Evolutionary conservation across 92 coral and sea anemone genomes (phyloP).

Genomic region (Palythoa heliodiscus): DNA sequence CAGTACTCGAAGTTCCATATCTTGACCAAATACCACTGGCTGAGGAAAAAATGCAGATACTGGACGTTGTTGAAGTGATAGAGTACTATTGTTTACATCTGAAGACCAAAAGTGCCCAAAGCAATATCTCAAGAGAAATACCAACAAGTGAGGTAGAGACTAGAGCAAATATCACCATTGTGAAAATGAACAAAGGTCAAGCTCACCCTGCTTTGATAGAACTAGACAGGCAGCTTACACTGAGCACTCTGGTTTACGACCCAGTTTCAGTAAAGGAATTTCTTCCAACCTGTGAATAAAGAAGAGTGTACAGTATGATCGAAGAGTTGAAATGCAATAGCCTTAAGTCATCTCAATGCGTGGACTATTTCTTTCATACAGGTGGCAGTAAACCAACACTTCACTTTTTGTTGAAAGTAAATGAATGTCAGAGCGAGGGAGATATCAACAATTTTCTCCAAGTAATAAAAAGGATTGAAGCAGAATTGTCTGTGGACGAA

Average conservation of each 20-base stretch:
- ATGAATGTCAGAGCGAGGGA: not conserved
- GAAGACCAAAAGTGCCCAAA: too few relatives aligned
- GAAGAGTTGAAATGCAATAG: slow-evolving; percentile 36
- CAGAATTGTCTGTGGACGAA: not conserved
- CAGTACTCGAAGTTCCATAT: too few relatives aligned
- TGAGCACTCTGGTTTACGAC: slow-evolving; percentile 41
- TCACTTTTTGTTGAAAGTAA: slow-evolving; percentile 49
- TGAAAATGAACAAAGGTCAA: too few relatives aligned
- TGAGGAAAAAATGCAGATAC: too few relatives aligned
- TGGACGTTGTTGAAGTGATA: too few relatives aligned
- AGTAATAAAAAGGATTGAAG: not conserved
- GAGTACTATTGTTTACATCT: too few relatives aligned
- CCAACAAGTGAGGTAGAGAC: too few relatives aligned
- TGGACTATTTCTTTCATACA: slow-evolving; percentile 44
- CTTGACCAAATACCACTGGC: too few relatives aligned
- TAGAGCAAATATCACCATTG: too few relatives aligned
- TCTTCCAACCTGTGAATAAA: slow-evolving; percentile 49
- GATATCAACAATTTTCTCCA: not conserved
- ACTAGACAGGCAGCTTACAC: too few relatives aligned
- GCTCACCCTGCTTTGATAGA: too few relatives aligned
- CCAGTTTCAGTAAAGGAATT: slow-evolving; percentile 52
- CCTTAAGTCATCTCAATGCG: slow-evolving; percentile 49
- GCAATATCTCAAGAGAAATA: too few relatives aligned
- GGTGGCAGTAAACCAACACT: slow-evolving; percentile 60
- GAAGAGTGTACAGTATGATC: slow-evolving; percentile 53